Evolutionary conservation across 1,140 invertebrate genomes (phyloP).

Genomic region (Drosophila leontia): DNA sequence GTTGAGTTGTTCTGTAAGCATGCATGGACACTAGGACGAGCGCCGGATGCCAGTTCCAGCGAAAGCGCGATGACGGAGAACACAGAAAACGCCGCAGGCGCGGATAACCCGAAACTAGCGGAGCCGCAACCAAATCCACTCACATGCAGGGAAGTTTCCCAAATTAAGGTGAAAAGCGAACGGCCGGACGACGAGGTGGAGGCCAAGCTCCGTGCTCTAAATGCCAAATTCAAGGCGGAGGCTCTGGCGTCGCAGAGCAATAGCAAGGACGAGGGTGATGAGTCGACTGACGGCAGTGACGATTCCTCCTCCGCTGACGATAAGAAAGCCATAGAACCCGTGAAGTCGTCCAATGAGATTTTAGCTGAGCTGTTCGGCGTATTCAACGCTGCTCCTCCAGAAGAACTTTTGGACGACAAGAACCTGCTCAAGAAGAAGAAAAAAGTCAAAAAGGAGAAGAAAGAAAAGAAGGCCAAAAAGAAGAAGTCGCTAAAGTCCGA

Average conservation of each 20-base stretch:
- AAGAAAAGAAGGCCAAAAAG: constrained; percentile 86
- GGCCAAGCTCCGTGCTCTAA: constrained; percentile 60
- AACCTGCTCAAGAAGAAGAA: constrained; percentile 84
- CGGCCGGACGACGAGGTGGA: constrained; percentile 63
- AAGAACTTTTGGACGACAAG: constrained; percentile 79
- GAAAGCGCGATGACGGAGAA: constrained; percentile 63
- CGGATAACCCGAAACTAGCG: constrained; percentile 34
- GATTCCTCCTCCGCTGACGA: constrained; percentile 53
- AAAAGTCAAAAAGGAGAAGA: constrained; percentile 86
- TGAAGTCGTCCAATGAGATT: constrained; percentile 91
- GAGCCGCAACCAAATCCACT: constrained; percentile 18
- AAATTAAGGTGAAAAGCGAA: constrained; percentile 59
- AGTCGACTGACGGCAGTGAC: constrained; percentile 21
- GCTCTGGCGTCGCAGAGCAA: constrained; percentile 1
- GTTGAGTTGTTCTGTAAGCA: neutral
- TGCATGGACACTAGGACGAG: constrained; percentile 14
- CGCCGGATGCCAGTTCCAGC: constrained; percentile 2
- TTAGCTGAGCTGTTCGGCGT: constrained; percentile 91
- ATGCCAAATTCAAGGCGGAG: constrained; percentile 54
- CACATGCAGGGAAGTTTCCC: neutral
- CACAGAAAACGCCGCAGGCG: constrained; percentile 27
- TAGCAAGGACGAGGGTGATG: constrained; percentile 15
- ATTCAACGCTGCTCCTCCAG: constrained; percentile 86
- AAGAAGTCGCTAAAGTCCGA: constrained; percentile 86
- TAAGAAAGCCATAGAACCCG: constrained; percentile 85